A percentile compares a stretch with the other conserved stretches of the same genome.
phyloP scores from a whole-genome alignment of 2,113 vertebrate species.

The Pheucticus melanocephalus region DNA sequence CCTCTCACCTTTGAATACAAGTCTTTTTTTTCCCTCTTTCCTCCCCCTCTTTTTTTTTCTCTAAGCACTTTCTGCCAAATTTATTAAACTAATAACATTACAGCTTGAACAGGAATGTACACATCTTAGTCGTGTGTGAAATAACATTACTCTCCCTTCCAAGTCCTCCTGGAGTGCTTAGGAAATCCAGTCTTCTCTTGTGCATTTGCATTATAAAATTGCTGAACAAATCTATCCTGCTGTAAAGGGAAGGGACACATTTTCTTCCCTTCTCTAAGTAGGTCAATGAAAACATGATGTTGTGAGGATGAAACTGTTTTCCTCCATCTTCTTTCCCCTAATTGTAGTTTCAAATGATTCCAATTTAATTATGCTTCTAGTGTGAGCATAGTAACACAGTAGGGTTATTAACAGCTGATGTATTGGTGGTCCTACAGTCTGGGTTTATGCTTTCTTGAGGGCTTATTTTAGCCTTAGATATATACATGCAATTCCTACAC shows the following conservation, averaged over 20 bases:
- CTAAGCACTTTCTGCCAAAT: background rate
- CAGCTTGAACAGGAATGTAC: background rate
- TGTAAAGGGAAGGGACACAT: conserved; percentile 3
- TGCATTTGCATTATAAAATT: background rate
- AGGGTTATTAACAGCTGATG: conserved; percentile 22
- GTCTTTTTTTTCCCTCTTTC: background rate
- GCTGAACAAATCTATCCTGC: conserved; percentile 49
- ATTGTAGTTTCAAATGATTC: conserved; percentile 29
- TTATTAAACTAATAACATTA: background rate
- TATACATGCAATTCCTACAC: background rate
- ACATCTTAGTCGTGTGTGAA: background rate
- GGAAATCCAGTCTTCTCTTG: background rate
- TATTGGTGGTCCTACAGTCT: background rate
- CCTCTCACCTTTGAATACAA: background rate
- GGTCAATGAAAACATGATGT: conserved; percentile 62
- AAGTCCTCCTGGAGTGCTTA: background rate
- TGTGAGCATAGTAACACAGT: background rate
- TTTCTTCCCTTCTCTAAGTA: conserved; percentile 47
- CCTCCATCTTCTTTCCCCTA: background rate
- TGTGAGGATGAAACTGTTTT: conserved; percentile 28
- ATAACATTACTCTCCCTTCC: background rate
- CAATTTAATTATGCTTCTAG: conserved; percentile 25
- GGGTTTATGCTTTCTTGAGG: background rate
- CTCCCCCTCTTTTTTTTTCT: background rate
- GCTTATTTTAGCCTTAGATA: background rate